Evolutionary conservation across 2,113 vertebrate species (phyloP), one percentile per base, ranked within the genome.

Genomic region (Odocoileus hemionus): DNA sequence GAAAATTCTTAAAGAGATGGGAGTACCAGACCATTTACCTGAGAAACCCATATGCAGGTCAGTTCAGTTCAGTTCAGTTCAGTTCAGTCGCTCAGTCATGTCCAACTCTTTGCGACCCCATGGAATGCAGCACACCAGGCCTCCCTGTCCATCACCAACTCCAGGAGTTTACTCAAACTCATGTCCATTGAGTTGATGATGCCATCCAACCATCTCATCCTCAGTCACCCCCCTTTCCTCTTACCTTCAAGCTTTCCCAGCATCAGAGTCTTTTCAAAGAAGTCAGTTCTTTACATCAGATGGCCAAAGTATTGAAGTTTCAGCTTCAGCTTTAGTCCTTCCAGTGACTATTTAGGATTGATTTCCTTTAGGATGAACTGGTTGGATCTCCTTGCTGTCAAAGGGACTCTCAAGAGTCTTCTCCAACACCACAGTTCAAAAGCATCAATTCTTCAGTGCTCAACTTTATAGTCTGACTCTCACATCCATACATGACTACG

Each of bases 21-120:
- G 21, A 43, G 11, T 43, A 74, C 21, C 70, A 74, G 11, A 74
- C 21, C 70, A 74, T 43, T 25, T 74, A 74, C 21, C 70, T 74
- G 70, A 74, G 36, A 25, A 43, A 74, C 36, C 36, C 14, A 74
- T 43, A 14, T 25, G 3, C 21, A 39, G 21, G 36, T 74, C 21
- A 7, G 9, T 36, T 70, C n/a, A 70, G 64, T 70, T 70, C 8
- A 54, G 52, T 54, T 70, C 8, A 54, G 52, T 54, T 54, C 52
- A 70, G 64, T 70, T 70, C 64, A 70, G n/a, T 70, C 0, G 0
- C 64, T 21, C n/a, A 70, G 64, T 36, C 64, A 36, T 21, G 33
- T 36, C 33, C 33, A 5, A 0, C 4, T 70, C 64, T 70, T 70
- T 70, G 64, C 1, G 0, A 70, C 0, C 17, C 17, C 64, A 36